Percentiles rank a stretch among this genome's conserved stretches.
Conservation (phyloP, 2,113 vertebrate genomes). For the Sialia sialis region DNA sequence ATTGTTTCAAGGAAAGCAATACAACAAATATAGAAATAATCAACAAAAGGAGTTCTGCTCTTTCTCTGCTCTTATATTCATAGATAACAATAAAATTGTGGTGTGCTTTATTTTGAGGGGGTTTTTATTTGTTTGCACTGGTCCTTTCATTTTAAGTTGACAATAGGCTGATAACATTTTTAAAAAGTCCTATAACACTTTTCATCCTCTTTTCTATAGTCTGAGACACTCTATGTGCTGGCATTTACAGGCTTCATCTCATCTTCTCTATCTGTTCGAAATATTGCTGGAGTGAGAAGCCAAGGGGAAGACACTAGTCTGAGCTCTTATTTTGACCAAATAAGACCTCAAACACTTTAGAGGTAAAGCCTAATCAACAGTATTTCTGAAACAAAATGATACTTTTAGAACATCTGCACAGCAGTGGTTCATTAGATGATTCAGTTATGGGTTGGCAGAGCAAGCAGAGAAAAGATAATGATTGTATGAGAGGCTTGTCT, state of each 20-base stretch:
- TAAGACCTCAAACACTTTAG: not conserved
- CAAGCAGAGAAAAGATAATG: not conserved
- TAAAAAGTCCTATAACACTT: not conserved
- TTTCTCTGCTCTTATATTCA: not conserved
- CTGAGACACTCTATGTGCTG: not conserved
- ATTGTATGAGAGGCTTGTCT: not conserved
- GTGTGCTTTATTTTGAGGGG: accelerated
- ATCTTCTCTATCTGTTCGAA: not conserved
- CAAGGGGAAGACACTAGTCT: not conserved
- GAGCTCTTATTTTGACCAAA: not conserved
- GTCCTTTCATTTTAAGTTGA: not conserved
- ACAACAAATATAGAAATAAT: not conserved
- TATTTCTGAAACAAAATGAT: not conserved
- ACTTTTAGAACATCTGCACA: not conserved
- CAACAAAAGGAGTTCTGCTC: not conserved
- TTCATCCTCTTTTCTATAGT: not conserved
- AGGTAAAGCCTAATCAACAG: not conserved
- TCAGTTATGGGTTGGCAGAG: not conserved
- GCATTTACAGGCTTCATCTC: not conserved
- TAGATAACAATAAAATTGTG: not conserved
- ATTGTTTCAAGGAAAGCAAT: not conserved
- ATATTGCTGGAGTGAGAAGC: not conserved
- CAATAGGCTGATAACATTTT: not conserved
- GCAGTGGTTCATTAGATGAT: not conserved
- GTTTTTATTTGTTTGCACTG: not conserved